Conservation (phyloP, 2,888 invertebrate species). For the Ophioninae sp. region DNA sequence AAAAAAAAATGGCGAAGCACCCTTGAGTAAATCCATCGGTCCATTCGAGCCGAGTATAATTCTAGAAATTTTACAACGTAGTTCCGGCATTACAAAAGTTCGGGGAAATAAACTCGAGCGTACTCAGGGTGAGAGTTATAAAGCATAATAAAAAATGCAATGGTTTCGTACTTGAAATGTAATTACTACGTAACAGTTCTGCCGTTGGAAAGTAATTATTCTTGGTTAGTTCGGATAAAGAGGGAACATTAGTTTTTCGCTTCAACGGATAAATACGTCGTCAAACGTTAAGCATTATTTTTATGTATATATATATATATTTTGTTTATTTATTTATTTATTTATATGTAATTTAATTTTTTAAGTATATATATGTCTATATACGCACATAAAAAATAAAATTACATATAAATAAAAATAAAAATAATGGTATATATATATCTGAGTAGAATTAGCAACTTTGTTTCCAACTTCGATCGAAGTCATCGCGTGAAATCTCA, state of each 20-base stretch:
- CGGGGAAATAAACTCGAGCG: not conserved
- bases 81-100: not conserved
- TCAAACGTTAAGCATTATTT: slow-evolving; percentile 3
- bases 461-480: slow-evolving; percentile 14
- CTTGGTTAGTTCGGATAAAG: not conserved
- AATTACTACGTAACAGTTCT: not conserved
- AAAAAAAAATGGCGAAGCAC: not conserved
- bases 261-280: not conserved
- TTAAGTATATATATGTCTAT: too few relatives aligned
- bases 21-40: not conserved
- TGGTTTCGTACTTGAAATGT: not conserved
- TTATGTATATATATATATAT: not conserved
- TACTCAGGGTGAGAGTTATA: not conserved
- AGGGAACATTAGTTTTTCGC: not conserved
- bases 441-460: not conserved
- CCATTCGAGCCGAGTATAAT: not conserved
- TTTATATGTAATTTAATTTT: too few relatives aligned
- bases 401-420: too few relatives aligned
- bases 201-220: not conserved
- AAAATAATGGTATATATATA: too few relatives aligned
- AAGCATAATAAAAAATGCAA: not conserved
- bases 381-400: too few relatives aligned
- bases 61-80: not conserved
- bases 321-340: too few relatives aligned
- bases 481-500: slow-evolving; percentile 6